Evolutionary conservation across 2,888 invertebrate species (phyloP).

Genomic region (Abrostola tripartita): DNA sequence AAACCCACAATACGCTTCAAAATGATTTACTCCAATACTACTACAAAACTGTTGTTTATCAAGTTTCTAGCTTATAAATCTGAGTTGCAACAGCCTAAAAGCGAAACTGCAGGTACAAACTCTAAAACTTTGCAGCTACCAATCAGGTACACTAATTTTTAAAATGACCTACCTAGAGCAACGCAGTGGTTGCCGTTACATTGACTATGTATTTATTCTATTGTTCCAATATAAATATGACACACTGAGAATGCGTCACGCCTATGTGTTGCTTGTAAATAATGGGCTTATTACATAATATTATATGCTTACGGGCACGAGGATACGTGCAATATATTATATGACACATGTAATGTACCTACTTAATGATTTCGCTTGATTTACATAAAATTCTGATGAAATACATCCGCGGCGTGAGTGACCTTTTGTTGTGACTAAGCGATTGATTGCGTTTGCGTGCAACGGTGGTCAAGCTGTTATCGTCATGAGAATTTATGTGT

Average conservation of each 20-base stretch:
- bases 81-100: too few relatives aligned
- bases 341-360: conserved; percentile 28
- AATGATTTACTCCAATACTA: too few relatives aligned
- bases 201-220: conserved; percentile 27
- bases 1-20: too few relatives aligned
- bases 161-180: background rate
- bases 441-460: conserved; percentile 1
- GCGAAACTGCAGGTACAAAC: too few relatives aligned
- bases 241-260: conserved; percentile 30
- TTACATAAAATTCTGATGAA: conserved; percentile 19
- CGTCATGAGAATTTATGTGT: too few relatives aligned
- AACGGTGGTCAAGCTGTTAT: background rate
- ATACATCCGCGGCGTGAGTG: conserved; percentile 15
- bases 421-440: conserved; percentile 26
- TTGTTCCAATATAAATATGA: conserved; percentile 27
- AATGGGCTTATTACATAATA: conserved; percentile 31
- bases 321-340: background rate
- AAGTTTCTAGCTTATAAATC: too few relatives aligned
- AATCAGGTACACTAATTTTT: too few relatives aligned
- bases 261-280: conserved; percentile 20
- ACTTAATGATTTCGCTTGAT: conserved; percentile 2
- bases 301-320: background rate
- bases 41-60: too few relatives aligned
- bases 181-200: background rate
- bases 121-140: too few relatives aligned